Evolutionary conservation across 2,888 invertebrate species (phyloP).

Genomic region (Polydrusus cervinus): DNA sequence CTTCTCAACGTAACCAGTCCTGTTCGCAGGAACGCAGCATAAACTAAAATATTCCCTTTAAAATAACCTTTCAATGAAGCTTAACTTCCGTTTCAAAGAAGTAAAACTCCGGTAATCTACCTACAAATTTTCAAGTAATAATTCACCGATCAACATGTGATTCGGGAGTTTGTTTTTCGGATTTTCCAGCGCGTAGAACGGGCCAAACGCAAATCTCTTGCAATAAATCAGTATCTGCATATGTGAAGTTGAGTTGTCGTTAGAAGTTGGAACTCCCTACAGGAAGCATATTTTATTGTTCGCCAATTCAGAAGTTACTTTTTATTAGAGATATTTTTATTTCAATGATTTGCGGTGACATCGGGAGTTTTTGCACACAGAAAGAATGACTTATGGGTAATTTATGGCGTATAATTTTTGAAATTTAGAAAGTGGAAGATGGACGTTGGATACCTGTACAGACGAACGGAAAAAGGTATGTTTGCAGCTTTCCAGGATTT

Average conservation of each 20-base stretch:
- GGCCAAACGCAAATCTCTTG: constrained; percentile 43
- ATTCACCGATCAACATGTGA: constrained; percentile 55
- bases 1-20: too few species aligned
- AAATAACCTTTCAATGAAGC: not conserved
- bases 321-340: constrained; percentile 52
- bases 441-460: too few species aligned
- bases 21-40: too few species aligned
- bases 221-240: constrained; percentile 66
- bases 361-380: constrained; percentile 17
- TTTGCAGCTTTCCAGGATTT: too few species aligned
- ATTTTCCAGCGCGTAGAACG: constrained; percentile 52
- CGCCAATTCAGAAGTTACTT: constrained; percentile 57
- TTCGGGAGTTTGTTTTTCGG: constrained; percentile 51
- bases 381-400: too few species aligned
- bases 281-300: constrained; percentile 61
- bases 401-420: too few species aligned
- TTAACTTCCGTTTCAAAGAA: constrained; percentile 34
- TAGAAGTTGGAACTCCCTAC: constrained; percentile 58
- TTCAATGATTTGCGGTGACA: constrained; percentile 44
- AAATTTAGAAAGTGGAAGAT: too few species aligned
- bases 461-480: too few species aligned
- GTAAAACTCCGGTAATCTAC: constrained; percentile 47
- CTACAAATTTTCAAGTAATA: constrained; percentile 53
- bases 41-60: not conserved
- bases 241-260: constrained; percentile 62